phyloP scores from a whole-genome alignment of 2,888 invertebrate genomes.

The Argyra leucocephala region DNA sequence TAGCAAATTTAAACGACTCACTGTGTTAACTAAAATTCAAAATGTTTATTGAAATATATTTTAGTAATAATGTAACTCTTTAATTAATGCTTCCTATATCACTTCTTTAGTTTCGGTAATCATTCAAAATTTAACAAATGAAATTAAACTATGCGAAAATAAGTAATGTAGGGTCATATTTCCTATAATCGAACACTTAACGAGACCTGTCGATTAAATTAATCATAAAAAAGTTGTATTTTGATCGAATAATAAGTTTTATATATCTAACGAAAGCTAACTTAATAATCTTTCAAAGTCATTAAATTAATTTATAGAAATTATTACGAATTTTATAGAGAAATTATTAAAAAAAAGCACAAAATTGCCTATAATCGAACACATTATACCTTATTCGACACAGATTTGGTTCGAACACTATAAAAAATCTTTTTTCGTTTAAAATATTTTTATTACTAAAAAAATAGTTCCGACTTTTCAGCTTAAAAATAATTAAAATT shows the following conservation, averaged over 20 bases:
- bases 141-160: no score
- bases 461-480: no score
- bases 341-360: background rate
- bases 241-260: background rate
- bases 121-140: no score
- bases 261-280: background rate
- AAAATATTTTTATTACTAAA: background rate
- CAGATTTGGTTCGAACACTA: no score
- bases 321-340: background rate
- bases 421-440: background rate
- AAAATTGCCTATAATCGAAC: background rate
- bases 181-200: background rate
- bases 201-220: background rate
- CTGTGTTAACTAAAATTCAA: no score
- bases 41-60: no score
- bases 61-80: no score
- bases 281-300: background rate
- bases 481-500: no score
- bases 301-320: background rate
- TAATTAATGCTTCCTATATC: no score
- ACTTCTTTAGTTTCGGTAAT: no score
- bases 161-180: background rate
- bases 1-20: no score
- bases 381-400: background rate
- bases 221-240: background rate